Evolutionary conservation across 2,888 invertebrate genomes (phyloP), one percentile per base, ranked within the genome.

Genomic region (Phania funesta): DNA sequence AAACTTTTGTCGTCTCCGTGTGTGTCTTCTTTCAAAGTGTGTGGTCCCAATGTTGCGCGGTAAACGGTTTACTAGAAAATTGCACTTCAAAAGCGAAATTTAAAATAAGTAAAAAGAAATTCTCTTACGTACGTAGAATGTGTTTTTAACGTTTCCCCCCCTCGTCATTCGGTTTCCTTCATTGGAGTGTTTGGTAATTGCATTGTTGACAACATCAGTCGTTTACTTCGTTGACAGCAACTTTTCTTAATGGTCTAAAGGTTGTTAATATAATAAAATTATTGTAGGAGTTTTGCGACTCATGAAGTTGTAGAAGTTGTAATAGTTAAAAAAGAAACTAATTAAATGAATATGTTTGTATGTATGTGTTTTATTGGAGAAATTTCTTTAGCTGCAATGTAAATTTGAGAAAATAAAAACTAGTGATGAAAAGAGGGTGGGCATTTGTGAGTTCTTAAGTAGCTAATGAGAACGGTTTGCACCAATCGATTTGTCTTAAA

Each of bases 131-230:
- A 38, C 35, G n/a, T 38, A 38, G n/a, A n/a, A n/a, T n/a, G n/a
- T n/a, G n/a, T n/a, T n/a, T n/a, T n/a, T n/a, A n/a, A n/a, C n/a
- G n/a, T n/a, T n/a, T n/a, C n/a, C n/a, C n/a, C 26, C 48, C 13
- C 13, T 24, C 26, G 0, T 41, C 18, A 22, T 70, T 22, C 32
- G 13, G 32, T 70, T 70, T 22, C 13, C 44, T 67, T 35, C 9
- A 44, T 65, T 70, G 46, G 32, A 41, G 68, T 76, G 70, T 58
- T 64, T 60, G 65, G 70, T 81, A 81, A 81, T 81, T 81, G 80
- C 76, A 76, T 73, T 81, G 80, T 81, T 81, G 80, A 81, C 76
- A 76, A 58, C 71, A 32, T 46, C 76, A 76, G 80, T 77, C 64
- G 70, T 77, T 71, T 77, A 70, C 56, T 70, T 64, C 64, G 70